A percentile compares a stretch with the other conserved stretches of the same genome.
Conservation (phyloP, 2,797 vertebrate genomes). For the Sylvia borin region DNA sequence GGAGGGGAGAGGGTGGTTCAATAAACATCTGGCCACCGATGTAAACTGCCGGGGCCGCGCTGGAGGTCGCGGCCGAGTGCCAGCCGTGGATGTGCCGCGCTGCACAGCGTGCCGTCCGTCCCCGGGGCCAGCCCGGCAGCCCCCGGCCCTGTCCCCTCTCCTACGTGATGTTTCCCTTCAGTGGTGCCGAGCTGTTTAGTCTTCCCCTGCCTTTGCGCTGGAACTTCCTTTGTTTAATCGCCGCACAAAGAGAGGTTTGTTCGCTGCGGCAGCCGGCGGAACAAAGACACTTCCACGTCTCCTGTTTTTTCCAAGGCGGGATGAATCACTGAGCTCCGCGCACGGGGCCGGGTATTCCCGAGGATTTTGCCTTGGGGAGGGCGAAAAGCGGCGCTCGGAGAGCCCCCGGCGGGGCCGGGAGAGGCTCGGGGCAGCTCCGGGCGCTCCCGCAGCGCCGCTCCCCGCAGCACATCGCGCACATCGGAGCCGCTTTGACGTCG, state of each 20-base stretch:
- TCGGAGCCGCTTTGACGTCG: background rate
- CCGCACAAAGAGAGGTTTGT: slow-evolving; percentile 68
- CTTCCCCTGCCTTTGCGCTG: slow-evolving; percentile 63
- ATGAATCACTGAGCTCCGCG: too few relatives aligned
- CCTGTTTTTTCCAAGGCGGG: slow-evolving; percentile 45
- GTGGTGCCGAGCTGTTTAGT: slow-evolving; percentile 77
- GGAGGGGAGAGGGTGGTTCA: background rate
- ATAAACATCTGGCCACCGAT: slow-evolving; percentile 20
- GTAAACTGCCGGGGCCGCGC: background rate
- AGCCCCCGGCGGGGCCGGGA: background rate
- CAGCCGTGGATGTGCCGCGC: slow-evolving; percentile 46
- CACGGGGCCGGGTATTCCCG: too few relatives aligned
- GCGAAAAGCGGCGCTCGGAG: background rate
- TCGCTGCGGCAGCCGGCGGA: slow-evolving; percentile 48
- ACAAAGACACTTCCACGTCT: slow-evolving; percentile 68
- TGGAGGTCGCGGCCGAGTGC: slow-evolving; percentile 25
- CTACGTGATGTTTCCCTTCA: slow-evolving; percentile 72
- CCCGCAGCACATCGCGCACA: background rate
- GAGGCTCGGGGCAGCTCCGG: background rate
- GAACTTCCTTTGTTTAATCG: slow-evolving; percentile 77
- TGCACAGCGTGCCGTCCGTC: background rate
- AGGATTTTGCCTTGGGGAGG: too few relatives aligned
- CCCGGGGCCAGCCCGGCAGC: background rate
- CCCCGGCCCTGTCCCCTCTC: background rate
- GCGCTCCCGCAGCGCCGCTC: background rate